Conservation (phyloP, 2,113 vertebrate genomes). For the Equus quagga region DNA sequence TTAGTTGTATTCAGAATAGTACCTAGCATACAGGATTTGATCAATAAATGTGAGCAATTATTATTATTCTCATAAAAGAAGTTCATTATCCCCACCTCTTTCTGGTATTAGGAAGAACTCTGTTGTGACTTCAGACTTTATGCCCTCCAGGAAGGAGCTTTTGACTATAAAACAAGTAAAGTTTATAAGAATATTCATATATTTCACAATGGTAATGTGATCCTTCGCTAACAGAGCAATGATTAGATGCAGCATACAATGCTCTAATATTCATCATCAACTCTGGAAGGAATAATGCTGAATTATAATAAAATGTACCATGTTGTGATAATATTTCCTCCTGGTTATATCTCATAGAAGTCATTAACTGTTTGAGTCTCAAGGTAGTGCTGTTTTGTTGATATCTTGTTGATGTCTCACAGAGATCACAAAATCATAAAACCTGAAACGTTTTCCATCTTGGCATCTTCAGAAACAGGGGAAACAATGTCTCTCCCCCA, state of each 20-base stretch:
- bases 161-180: not conserved
- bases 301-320: not conserved
- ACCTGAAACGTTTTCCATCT: not conserved
- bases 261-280: not conserved
- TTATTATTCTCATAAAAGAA: too few species aligned
- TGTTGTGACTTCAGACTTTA: not conserved
- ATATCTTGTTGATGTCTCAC: not conserved
- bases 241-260: too few species aligned
- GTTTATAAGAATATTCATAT: not conserved
- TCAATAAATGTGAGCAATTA: too few species aligned
- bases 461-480: not conserved
- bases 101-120: not conserved
- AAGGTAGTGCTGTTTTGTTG: not conserved
- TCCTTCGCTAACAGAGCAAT: not conserved
- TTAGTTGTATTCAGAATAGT: too few species aligned
- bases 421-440: conserved; percentile 36
- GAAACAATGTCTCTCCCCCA: accelerated
- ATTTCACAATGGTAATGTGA: not conserved
- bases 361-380: not conserved
- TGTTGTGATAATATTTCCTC: not conserved
- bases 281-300: not conserved
- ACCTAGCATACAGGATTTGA: too few species aligned
- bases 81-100: not conserved
- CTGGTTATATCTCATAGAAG: not conserved
- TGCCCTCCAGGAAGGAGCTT: not conserved